These are phyloP conservation scores for Syngnathus acus DNA, from an alignment of 2,797 vertebrate genomes.

Conservation along the genomic window DNA sequence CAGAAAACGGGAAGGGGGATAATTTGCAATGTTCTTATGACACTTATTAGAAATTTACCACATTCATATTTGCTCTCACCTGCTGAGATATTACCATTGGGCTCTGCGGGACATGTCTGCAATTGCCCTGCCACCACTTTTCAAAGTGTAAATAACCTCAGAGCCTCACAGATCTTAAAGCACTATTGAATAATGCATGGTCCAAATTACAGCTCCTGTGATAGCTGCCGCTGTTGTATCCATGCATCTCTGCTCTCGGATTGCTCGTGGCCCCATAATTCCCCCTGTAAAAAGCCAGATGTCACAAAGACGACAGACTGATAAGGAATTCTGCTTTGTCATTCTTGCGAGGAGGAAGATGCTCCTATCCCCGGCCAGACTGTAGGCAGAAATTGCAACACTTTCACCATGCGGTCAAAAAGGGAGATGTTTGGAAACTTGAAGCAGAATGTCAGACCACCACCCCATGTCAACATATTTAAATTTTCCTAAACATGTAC, in stretches of 20 bases:
- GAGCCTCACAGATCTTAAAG: conserved; percentile 51
- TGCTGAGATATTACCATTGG: conserved; percentile 35
- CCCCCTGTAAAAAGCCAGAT: conserved; percentile 33
- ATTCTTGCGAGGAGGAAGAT: conserved; percentile 26
- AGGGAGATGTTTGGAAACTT: background rate
- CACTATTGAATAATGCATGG: conserved; percentile 65
- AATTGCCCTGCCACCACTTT: conserved; percentile 50
- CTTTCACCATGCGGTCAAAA: background rate
- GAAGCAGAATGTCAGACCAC: background rate
- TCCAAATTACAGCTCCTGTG: conserved; percentile 56
- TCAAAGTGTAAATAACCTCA: conserved; percentile 59
- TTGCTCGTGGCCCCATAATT: conserved; percentile 52
- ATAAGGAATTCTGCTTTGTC: conserved; percentile 50
- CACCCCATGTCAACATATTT: background rate
- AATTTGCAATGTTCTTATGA: background rate
- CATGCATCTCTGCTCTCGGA: conserved; percentile 14
- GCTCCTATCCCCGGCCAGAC: conserved; percentile 11
- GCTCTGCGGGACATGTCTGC: conserved; percentile 34
- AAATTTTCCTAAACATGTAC: background rate
- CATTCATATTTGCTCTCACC: conserved; percentile 25
- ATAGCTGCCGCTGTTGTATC: conserved; percentile 44
- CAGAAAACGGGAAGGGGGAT: background rate
- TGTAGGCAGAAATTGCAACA: conserved; percentile 30
- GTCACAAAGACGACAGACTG: conserved; percentile 23
- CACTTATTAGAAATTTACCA: conserved; percentile 16